Evolutionary conservation across 2,888 invertebrate species (phyloP), one percentile per base, ranked within the genome.

Genomic region (Drosophila monieri): DNA sequence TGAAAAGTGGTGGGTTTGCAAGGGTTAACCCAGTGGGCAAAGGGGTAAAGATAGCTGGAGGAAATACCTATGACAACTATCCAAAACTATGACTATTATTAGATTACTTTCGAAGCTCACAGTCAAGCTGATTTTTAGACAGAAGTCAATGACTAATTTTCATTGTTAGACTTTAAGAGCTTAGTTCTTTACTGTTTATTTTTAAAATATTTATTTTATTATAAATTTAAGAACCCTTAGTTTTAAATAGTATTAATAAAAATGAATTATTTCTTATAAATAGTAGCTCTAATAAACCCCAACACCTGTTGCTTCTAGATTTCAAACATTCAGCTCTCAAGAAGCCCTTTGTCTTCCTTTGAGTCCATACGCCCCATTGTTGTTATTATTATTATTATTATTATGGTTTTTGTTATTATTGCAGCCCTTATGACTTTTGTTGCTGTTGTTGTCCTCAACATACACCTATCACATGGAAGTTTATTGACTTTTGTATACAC

Each of bases 401-500:
- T 43, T 67, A 35, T 27, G 15, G 21, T 37, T 57, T n/a, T 61
- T 61, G 61, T 61, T 60, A 48, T 39, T 49, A 41, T 61, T 35
- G 49, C 41, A 35, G 62, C 49, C 61, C 61, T 25, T 48, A 30
- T 25, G 39, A 15, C 21, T 23, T 39, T 8, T 39, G 2, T 6
- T 48, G 46, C 37, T 55, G 55, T 54, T n/a, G 35, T 43, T 43
- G 23, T 46, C 51, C 47, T 57, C 44, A 25, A 47, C 46, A 51
- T 47, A 37, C 56, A 64, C 77, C 77, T 80, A 80, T 79, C 78
- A 66, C 51, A 66, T 68, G 70, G 48, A 80, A 81, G 81, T 81
- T 81, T 81, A 87, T 87, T 81, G 81, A 81, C 87, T 78, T 85
- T 81, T 85, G 67, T 73, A 62, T 69, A 83, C 35, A 61, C 67